Conservation (phyloP, 2,113 vertebrate species). For the Ciconia boyciana region DNA sequence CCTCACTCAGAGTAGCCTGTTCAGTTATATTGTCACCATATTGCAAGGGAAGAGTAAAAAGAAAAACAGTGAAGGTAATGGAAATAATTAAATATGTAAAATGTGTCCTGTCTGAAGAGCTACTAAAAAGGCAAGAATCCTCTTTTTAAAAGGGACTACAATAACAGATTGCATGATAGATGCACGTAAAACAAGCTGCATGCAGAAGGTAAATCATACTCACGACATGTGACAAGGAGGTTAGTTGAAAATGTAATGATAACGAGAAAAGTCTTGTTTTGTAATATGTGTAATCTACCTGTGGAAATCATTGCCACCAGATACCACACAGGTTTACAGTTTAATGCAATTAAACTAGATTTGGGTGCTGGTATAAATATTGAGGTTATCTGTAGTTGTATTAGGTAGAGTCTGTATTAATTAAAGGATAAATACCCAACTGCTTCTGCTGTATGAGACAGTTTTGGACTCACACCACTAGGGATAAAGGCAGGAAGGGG, state of each 20-base stretch:
- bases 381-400: neutral
- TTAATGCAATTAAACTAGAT: neutral
- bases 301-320: neutral
- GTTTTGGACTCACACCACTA: neutral
- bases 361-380: neutral
- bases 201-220: neutral
- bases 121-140: neutral
- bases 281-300: neutral
- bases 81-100: neutral
- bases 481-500: neutral
- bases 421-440: neutral
- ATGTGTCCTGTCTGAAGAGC: neutral
- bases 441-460: neutral
- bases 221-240: fast-evolving
- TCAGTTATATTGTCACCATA: neutral
- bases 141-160: neutral
- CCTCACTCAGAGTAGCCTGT: neutral
- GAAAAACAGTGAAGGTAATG: neutral
- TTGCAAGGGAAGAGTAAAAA: neutral
- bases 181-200: neutral
- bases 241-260: neutral
- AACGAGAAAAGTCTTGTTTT: neutral
- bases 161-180: neutral
- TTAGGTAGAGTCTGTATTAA: neutral
- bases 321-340: neutral